Percentiles rank a stretch among this genome's conserved stretches.
These are phyloP conservation scores for Adelosebastes latens DNA, from an alignment of 2,797 vertebrate genomes.

Conservation along the genomic window DNA sequence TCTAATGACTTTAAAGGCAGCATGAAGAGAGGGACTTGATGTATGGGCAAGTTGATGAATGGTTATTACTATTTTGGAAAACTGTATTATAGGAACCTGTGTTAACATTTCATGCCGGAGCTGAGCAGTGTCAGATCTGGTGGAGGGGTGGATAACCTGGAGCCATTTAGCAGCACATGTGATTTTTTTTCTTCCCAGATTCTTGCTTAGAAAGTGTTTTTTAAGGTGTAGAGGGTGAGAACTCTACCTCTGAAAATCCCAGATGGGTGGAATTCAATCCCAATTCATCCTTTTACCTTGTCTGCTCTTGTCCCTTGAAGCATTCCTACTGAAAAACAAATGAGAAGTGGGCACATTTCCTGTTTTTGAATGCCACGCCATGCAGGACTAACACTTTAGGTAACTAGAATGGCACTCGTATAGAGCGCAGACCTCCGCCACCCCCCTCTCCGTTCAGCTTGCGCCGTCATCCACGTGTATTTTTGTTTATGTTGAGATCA, in stretches of 20 bases:
- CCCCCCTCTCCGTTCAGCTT: no score
- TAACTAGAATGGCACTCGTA: no score
- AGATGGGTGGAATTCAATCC: not conserved
- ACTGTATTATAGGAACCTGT: not conserved
- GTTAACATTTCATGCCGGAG: not conserved
- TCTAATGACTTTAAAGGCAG: not conserved
- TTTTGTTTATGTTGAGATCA: no score
- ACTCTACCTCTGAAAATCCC: not conserved
- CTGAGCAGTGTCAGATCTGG: not conserved
- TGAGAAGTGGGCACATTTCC: not conserved
- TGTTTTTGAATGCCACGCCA: not conserved
- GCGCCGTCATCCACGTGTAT: no score
- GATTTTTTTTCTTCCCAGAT: not conserved
- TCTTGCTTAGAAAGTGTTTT: not conserved
- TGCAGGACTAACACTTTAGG: not conserved
- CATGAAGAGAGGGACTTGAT: not conserved
- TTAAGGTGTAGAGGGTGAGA: not conserved
- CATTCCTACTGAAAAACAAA: not conserved
- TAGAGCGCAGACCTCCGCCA: no score
- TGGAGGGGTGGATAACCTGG: not conserved
- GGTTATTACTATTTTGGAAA: not conserved
- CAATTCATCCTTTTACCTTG: not conserved
- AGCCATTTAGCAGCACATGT: not conserved
- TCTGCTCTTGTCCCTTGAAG: not conserved
- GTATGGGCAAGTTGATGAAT: not conserved